Base-by-base conservation (phyloP, 2,888 invertebrate genomes). In the Dione vanillae region DNA sequence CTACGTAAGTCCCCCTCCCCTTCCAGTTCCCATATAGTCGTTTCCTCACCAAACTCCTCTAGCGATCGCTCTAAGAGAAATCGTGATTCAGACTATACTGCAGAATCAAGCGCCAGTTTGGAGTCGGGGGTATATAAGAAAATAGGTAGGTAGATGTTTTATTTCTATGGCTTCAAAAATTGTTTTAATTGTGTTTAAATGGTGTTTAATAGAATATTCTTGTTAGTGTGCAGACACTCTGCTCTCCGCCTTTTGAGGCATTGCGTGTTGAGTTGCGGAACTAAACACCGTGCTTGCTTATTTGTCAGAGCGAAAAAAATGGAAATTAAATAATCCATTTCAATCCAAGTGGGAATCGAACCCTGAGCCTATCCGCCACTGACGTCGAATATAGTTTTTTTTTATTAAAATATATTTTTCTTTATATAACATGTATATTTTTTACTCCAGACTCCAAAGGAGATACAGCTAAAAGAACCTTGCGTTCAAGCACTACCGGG, bases 1-100 rank as follows among this genome's bases (percentile, higher is more conserved):
- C 12, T 69, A 70, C 72, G 74, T 77, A 40, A 67, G 79, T 78
- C 52, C 12, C 65, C 58, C 11, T 54, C 49, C 9, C 75, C 41
- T 9, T 65, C 49, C 9, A 74, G 37, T 9, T 65, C 65, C 73
- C 40, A 11, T 14, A 12, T 11, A 8, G 11, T 12, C 20, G 41
- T 12, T 16, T 16, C 59, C 56, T 11, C 65, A 49, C 8, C 74
- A n/a, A 9, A 65, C 65, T 72, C 43, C 49, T 20, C 58, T 52
- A 47, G 43, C 35, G 27, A 35, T 35, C 14, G 35, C 9, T 54
- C 65, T 40, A 58, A 12, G 35, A 14, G 14, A 19, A 43, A 41
- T 1, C 14, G 27, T 43, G 43, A 43, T n/a, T 6, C 10, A 19
- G 59, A 61, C n/a, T 59, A 43, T 43, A 41, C 27, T n/a, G 3